Evolutionary conservation across 2,888 invertebrate genomes (phyloP), one percentile per base, ranked within the genome.

Genomic region (Noctuana brunneofusca): DNA sequence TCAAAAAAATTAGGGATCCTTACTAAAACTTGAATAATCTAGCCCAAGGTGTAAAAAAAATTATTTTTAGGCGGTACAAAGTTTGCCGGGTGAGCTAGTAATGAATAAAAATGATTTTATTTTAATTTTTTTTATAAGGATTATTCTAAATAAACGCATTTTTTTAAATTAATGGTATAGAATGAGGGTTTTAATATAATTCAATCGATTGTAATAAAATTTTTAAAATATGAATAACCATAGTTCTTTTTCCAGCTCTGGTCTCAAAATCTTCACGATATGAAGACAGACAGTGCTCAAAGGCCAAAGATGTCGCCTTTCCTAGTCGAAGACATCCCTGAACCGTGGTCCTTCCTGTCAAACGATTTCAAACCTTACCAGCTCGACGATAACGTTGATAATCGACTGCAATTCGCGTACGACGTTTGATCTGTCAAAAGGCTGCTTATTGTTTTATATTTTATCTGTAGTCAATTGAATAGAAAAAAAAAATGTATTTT

Each of bases 301-400:
- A 75, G 70, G 35, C 59, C 71, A 1, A 78, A 75, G 46, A 56
- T 71, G 0, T 77, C 83, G 48, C 30, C 32, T 4, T 76, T 75
- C 27, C 48, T 76, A 0, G 70, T 78, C 0, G 81, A 84, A 49
- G 80, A 79, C 27, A 66, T 78, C 1, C 78, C 81, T 0, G 83
- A 83, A 11, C 71, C 75, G 6, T 79, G 78, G 75, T 64, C 72
- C 52, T 35, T 75, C 27, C 63, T 76, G 1, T 58, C 76, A 43
- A 75, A 70, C 66, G 85, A 84, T 60, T 78, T 75, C 52, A 79
- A 76, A 35, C 75, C 78, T 35, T 82, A 83, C 58, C 66, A 71
- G 0, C 57, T 74, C 35, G 79, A 80, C 0, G 80, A 85, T 67
- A 73, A 72, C 65, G 54, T 74, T n/a, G 83, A 83, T 56, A 82